Percentiles rank a stretch among this genome's conserved stretches.
phyloP scores from a whole-genome alignment of 2,888 invertebrate genomes.

The Eueremaeus valkanovi region DNA sequence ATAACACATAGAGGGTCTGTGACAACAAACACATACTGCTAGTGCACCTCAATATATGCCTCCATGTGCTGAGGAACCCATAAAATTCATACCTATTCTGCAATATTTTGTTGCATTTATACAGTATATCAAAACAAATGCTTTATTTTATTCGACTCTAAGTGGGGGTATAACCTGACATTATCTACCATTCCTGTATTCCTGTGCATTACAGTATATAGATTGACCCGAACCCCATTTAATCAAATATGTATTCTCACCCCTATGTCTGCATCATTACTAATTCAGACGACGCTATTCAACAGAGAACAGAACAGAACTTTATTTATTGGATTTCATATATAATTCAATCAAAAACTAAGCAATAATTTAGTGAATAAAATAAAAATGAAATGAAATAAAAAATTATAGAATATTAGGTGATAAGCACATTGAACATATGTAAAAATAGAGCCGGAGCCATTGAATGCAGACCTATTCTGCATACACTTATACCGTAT shows the following conservation, averaged over 20 bases:
- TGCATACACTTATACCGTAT: too few relatives aligned
- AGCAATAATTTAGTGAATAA: not conserved
- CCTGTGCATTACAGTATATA: not conserved
- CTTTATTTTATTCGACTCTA: not conserved
- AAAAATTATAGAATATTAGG: slow-evolving; percentile 10
- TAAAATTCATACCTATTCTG: not conserved
- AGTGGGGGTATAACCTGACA: not conserved
- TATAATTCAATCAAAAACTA: not conserved
- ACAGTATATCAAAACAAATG: slow-evolving; percentile 9
- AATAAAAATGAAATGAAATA: not conserved
- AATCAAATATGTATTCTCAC: slow-evolving; percentile 16
- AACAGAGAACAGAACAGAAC: not conserved
- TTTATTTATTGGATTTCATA: not conserved
- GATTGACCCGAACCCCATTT: not conserved
- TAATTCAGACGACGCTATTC: slow-evolving; percentile 10
- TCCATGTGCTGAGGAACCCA: slow-evolving; percentile 3
- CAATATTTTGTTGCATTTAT: not conserved
- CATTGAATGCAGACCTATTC: not conserved
- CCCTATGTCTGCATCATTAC: slow-evolving; percentile 19
- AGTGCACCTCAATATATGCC: not conserved
- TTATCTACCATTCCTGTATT: not conserved
- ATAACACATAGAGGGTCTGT: not conserved
- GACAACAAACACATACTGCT: not conserved
- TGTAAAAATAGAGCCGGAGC: not conserved
- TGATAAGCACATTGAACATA: slow-evolving; percentile 20